Evolutionary conservation across 2,113 vertebrate genomes (phyloP).

Genomic region (Phoxinus phoxinus): DNA sequence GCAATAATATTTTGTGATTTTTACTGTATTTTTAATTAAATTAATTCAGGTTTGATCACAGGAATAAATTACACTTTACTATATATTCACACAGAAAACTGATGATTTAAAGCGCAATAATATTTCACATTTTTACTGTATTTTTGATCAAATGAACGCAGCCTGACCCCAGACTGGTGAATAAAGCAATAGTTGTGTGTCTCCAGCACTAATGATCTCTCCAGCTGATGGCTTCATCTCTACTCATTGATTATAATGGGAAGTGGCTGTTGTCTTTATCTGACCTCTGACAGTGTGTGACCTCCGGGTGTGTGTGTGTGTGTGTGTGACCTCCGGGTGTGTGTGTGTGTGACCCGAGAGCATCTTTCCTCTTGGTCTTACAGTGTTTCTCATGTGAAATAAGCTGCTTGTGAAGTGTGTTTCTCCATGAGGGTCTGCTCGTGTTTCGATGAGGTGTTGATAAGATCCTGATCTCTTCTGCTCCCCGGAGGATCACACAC

Average conservation of each 20-base stretch:
- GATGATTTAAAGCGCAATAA: not conserved
- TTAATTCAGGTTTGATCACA: not conserved
- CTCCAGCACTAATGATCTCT: not conserved
- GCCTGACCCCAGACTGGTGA: too few relatives aligned
- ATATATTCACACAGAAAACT: not conserved
- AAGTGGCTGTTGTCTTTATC: not conserved
- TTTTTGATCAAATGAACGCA: not conserved
- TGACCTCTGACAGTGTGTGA: not conserved
- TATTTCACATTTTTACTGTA: not conserved
- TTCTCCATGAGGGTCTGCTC: conserved; percentile 27
- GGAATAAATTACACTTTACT: not conserved
- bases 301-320: too few relatives aligned
- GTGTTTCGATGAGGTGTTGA: conserved; percentile 65
- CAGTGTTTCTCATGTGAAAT: not conserved
- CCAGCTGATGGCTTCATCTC: not conserved
- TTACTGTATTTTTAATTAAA: too few relatives aligned
- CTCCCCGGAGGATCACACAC: conserved; percentile 60
- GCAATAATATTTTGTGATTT: too few relatives aligned
- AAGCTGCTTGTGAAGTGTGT: not conserved
- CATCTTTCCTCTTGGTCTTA: not conserved
- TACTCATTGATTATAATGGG: not conserved
- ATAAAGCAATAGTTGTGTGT: too few relatives aligned
- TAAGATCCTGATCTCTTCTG: conserved; percentile 72
- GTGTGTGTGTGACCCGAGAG: not conserved
- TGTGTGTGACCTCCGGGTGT: not conserved